Evolutionary conservation across 2,888 invertebrate genomes (phyloP).

Genomic region (Blera fallax): DNA sequence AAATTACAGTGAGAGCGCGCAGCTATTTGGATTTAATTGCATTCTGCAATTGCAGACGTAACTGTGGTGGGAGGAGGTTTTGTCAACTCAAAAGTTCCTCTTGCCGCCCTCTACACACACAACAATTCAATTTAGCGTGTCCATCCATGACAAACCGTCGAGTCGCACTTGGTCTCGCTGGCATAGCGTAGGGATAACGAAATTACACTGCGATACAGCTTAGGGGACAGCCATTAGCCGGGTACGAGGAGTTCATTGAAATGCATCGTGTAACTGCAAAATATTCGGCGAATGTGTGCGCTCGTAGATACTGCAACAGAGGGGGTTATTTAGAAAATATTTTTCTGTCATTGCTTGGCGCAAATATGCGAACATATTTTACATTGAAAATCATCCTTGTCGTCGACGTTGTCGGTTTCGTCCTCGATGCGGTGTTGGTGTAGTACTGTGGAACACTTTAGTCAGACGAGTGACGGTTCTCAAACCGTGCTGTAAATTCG

Average conservation of each 20-base stretch:
- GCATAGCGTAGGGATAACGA: constrained; percentile 54
- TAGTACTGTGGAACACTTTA: neutral
- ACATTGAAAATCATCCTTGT: constrained; percentile 22
- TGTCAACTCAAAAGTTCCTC: neutral
- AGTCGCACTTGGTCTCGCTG: constrained; percentile 38
- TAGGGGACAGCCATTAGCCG: constrained; percentile 33
- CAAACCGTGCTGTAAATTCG: constrained; percentile 49
- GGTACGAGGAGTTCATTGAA: constrained; percentile 57
- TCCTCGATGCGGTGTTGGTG: constrained; percentile 48
- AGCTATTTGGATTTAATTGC: constrained; percentile 65
- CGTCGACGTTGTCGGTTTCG: constrained; percentile 4
- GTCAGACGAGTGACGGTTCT: constrained; percentile 9
- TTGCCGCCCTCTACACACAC: constrained; percentile 25
- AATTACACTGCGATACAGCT: constrained; percentile 53
- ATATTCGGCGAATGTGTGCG: constrained; percentile 27
- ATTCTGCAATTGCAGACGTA: constrained; percentile 56
- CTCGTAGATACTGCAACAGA: neutral
- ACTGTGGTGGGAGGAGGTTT: neutral
- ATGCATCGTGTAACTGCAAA: constrained; percentile 44
- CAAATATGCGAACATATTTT: constrained; percentile 59
- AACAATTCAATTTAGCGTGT: constrained; percentile 73
- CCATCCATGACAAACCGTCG: constrained; percentile 65
- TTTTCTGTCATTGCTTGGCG: constrained; percentile 37
- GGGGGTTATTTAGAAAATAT: constrained; percentile 51
- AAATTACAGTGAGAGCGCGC: constrained; percentile 43